Conservation (phyloP, 2,113 vertebrate species). For the Miniopterus natalensis region DNA sequence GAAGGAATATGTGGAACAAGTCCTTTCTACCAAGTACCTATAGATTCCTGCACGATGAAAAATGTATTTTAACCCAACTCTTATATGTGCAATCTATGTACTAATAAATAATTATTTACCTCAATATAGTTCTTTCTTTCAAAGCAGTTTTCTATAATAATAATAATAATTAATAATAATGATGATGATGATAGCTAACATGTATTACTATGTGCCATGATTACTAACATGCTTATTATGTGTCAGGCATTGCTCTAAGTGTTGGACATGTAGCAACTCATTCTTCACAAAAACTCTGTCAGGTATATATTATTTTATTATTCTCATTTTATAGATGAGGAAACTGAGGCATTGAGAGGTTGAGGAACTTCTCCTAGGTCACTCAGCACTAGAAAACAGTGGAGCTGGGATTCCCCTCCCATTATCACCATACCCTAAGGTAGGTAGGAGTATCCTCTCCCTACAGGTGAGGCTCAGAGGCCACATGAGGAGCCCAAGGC, state of each 20-base stretch:
- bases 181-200: background rate
- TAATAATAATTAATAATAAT: background rate
- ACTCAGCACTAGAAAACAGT: background rate
- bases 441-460: background rate
- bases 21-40: background rate
- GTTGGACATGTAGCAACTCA: background rate
- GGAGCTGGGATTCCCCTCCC: background rate
- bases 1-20: constrained; percentile 9
- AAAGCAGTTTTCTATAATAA: constrained; percentile 36
- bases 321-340: background rate
- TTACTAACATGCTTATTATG: background rate
- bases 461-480: background rate
- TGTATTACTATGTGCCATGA: background rate
- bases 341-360: background rate
- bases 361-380: background rate
- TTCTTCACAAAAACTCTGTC: background rate
- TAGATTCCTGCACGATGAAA: background rate
- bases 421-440: background rate
- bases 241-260: background rate
- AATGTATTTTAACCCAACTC: constrained; percentile 31
- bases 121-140: constrained; percentile 27
- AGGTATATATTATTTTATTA: background rate
- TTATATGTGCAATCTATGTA: background rate
- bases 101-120: background rate
- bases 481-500: background rate